These are phyloP conservation scores for Acrobasis repandana DNA, from an alignment of 2,888 invertebrate species.

Conservation along the genomic window DNA sequence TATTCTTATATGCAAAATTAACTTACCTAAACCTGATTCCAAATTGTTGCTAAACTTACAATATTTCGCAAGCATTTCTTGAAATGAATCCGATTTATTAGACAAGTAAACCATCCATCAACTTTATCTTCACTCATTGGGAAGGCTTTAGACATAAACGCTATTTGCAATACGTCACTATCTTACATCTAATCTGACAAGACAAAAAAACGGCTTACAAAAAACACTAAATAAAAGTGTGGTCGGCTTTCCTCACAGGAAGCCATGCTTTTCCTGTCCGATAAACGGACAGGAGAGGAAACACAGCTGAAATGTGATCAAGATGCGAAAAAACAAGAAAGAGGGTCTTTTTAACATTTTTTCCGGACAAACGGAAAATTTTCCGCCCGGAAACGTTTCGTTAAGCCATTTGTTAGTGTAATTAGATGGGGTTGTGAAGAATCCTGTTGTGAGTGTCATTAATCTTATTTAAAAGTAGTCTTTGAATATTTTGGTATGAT, in stretches of 20 bases:
- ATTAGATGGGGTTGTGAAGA: conserved; percentile 42
- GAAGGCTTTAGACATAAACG: neutral
- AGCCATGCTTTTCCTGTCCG: conserved; percentile 69
- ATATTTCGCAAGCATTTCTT: too few relatives aligned
- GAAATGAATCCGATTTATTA: too few relatives aligned
- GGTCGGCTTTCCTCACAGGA: conserved; percentile 58
- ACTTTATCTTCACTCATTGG: too few relatives aligned
- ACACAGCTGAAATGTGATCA: conserved; percentile 58
- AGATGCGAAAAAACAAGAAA: conserved; percentile 59
- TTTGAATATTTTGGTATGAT: neutral
- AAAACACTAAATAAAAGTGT: conserved; percentile 53
- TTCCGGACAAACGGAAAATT: conserved; percentile 46
- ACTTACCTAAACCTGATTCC: too few relatives aligned
- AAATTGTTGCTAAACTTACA: too few relatives aligned
- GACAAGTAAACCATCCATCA: too few relatives aligned
- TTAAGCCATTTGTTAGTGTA: conserved; percentile 59
- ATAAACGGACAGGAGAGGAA: conserved; percentile 77
- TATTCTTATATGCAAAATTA: too few relatives aligned
- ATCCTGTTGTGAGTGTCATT: conserved; percentile 21
- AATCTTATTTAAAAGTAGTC: conserved; percentile 14
- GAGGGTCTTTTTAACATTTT: conserved; percentile 42
- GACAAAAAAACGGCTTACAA: conserved; percentile 43
- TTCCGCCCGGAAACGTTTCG: conserved; percentile 52
- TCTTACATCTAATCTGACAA: conserved; percentile 49
- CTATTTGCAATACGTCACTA: conserved; percentile 15